Percentiles rank a stretch among this genome's conserved stretches.
Conservation (phyloP, 2,797 vertebrate genomes). For the Centroberyx gerrardi region DNA sequence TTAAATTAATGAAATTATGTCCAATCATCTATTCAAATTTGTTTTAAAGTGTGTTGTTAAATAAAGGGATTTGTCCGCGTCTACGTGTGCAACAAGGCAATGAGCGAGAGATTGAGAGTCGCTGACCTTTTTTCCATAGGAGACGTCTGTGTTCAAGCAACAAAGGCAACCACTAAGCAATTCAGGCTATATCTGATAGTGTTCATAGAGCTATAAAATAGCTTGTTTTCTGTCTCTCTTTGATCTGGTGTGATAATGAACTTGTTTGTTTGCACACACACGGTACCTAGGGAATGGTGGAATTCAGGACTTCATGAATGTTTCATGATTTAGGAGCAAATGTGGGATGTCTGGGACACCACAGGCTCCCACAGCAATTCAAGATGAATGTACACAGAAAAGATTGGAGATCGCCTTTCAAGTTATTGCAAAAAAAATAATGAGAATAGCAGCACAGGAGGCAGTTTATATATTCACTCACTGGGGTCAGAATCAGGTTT, state of each 20-base stretch:
- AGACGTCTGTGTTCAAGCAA: slow-evolving; percentile 21
- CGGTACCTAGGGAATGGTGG: slow-evolving; percentile 44
- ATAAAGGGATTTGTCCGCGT: slow-evolving; percentile 11
- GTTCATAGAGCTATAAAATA: slow-evolving; percentile 41
- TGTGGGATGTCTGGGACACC: slow-evolving; percentile 57
- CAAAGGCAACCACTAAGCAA: slow-evolving; percentile 13
- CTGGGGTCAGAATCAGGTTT: slow-evolving; percentile 6
- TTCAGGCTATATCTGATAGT: slow-evolving; percentile 7
- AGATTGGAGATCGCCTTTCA: slow-evolving; percentile 31
- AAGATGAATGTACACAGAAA: slow-evolving; percentile 40
- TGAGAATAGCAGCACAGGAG: slow-evolving; percentile 21
- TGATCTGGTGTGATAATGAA: slow-evolving; percentile 74
- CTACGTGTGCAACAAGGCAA: slow-evolving; percentile 3
- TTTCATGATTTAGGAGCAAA: slow-evolving; percentile 75
- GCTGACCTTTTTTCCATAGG: slow-evolving; percentile 31
- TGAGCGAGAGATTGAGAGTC: background rate
- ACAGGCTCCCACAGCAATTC: slow-evolving; percentile 45
- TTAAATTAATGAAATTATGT: slow-evolving; percentile 31
- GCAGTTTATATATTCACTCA: slow-evolving; percentile 1
- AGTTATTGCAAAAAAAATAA: slow-evolving; percentile 50
- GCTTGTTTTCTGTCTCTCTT: slow-evolving; percentile 43
- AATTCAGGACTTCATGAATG: slow-evolving; percentile 75
- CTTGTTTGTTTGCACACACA: slow-evolving; percentile 73
- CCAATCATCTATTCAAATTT: slow-evolving; percentile 33
- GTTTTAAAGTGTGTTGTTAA: slow-evolving; percentile 11